Percentiles rank a stretch among this genome's conserved stretches.
Evolutionary conservation across 2,888 invertebrate species (phyloP).

Genomic region (Tetragonisca angustula): DNA sequence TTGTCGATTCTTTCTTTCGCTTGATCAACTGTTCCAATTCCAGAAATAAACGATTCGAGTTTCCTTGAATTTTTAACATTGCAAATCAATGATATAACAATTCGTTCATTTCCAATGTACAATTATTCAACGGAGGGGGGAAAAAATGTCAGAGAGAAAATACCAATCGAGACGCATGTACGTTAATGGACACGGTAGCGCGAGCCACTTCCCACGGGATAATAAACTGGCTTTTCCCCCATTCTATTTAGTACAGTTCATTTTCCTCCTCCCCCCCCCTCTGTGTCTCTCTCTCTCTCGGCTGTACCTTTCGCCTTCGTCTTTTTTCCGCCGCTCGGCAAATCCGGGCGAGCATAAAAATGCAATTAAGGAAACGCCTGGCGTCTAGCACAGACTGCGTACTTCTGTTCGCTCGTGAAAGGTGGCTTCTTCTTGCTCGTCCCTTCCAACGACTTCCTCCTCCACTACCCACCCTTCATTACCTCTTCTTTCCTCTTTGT

Average conservation of each 20-base stretch:
- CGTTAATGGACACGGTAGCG: constrained; percentile 54
- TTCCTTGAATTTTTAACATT: too few species aligned
- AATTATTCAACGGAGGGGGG: constrained; percentile 2
- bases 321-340: constrained; percentile 56
- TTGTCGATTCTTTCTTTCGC: too few species aligned
- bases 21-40: too few species aligned
- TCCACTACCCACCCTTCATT: constrained; percentile 49
- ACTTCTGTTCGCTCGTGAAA: constrained; percentile 45
- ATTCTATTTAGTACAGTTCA: constrained; percentile 16
- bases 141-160: too few species aligned
- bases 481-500: constrained; percentile 27
- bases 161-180: constrained; percentile 37
- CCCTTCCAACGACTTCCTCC: constrained; percentile 1
- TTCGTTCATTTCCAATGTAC: constrained; percentile 1
- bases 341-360: constrained; percentile 79
- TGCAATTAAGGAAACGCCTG: constrained; percentile 81
- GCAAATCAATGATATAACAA: too few species aligned
- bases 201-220: constrained; percentile 44
- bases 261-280: not conserved
- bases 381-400: constrained; percentile 64
- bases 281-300: not conserved
- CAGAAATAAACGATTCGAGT: too few species aligned
- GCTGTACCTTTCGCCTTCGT: constrained; percentile 4
- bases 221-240: constrained; percentile 61
- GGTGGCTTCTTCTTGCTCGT: constrained; percentile 16